Base-by-base conservation (phyloP, 2,113 vertebrate species). In the Lamprologus tigripictilis region DNA sequence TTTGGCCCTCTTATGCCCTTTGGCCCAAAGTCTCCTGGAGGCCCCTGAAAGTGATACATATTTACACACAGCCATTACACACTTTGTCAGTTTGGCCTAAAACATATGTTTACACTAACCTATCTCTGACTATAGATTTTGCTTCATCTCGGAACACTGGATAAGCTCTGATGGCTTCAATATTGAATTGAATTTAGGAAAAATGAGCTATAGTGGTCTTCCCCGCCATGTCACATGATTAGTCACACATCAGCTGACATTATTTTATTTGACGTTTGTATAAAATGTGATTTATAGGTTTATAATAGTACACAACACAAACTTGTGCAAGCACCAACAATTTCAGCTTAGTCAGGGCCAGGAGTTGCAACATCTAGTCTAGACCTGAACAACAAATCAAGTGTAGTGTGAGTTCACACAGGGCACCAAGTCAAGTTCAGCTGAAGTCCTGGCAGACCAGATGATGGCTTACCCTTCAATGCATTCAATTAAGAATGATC, bases 1-100 rank as follows among this genome's bases (percentile, higher is more conserved):
- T 97, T 98, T 23, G 98, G 98, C 80, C 98, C 98, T 91, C 96
- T 97, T 90, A 98, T 97, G 89, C 98, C 98, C 94, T 98, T 98
- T 94, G 97, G 97, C 71, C 98, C 98, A 3, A 97, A 73, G 96
- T 99, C 98, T 94, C 98, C 98, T 7, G 97, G 96, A 82, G 98
- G 97, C 1, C 98, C 98, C 98, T 99, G 91, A 55, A 88, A 91
- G 13, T 53, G n/a, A 71, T 26, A 83, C 35, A 68, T 51, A 55
- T 89, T 80, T 37, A 53, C 6, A 84, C n/a, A 42, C 31, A 76
- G 5, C 35, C n/a, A 68, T 81, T 7, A 54, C 42, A 82, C 54
- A 81, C 28, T 21, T 54, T 45, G 8, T 53, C 28, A 79, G 13
- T 49, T 68, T 51, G 45, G 11, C 0, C 21, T n/a, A 68, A 40